Evolutionary conservation across 1,140 invertebrate genomes (phyloP).

Genomic region (Ceratina japonica): DNA sequence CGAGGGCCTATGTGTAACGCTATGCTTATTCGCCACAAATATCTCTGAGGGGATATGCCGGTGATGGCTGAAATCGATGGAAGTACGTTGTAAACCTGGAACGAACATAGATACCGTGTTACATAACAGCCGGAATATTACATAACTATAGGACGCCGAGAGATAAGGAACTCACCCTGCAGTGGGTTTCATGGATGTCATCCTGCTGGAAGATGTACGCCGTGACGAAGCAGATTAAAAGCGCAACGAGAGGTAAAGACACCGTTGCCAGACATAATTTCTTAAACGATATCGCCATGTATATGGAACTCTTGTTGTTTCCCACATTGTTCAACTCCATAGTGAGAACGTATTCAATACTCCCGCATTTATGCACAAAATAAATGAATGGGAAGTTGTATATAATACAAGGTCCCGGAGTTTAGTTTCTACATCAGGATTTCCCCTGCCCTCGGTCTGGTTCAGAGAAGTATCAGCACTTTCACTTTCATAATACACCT

Average conservation of each 20-base stretch:
- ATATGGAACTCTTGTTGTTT: slow-evolving; percentile 74
- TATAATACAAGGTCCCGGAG: slow-evolving; percentile 25
- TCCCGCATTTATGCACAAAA: slow-evolving; percentile 58
- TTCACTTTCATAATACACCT: slow-evolving; percentile 56
- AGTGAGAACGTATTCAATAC: slow-evolving; percentile 57
- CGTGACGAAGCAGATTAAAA: slow-evolving; percentile 91
- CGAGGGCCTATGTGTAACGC: slow-evolving; percentile 93
- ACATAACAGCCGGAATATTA: slow-evolving; percentile 1
- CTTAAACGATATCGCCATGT: slow-evolving; percentile 81
- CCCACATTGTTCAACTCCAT: slow-evolving; percentile 77
- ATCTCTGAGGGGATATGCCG: slow-evolving; percentile 93
- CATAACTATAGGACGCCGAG: slow-evolving; percentile 12
- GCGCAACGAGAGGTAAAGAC: slow-evolving; percentile 87
- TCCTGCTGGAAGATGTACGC: slow-evolving; percentile 93
- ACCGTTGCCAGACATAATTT: slow-evolving; percentile 90
- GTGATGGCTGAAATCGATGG: slow-evolving; percentile 95
- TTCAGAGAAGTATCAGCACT: slow-evolving; percentile 47
- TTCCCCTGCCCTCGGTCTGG: slow-evolving; percentile 49
- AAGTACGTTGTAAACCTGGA: slow-evolving; percentile 93
- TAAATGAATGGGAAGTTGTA: slow-evolving; percentile 27
- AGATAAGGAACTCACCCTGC: slow-evolving; percentile 84
- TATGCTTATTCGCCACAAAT: slow-evolving; percentile 94
- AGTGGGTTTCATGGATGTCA: slow-evolving; percentile 95
- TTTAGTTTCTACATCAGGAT: slow-evolving; percentile 42
- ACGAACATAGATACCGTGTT: slow-evolving; percentile 46